Evolutionary conservation across 1,140 invertebrate species (phyloP), one percentile per base, ranked within the genome.

Genomic region (Euura lappo): DNA sequence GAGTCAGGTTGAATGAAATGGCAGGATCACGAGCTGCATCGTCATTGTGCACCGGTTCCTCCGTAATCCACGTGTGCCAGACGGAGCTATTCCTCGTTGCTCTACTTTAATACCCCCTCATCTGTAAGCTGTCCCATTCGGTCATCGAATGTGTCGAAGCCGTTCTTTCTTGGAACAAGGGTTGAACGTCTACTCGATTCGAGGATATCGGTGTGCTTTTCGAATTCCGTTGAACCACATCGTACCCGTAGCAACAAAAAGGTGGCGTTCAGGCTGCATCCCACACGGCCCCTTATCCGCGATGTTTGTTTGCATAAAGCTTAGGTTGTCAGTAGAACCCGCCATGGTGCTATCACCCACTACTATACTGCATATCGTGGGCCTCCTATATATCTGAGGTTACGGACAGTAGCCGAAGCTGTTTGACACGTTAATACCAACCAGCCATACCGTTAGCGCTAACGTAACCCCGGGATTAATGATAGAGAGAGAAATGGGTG

Each of bases 1-100:
- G 81, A 78, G 75, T 80, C 74, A 76, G 79, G 73, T 78, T 71
- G 73, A 76, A 78, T 78, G 79, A 82, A 78, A 79, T 71, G 74
- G 78, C 81, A 81, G 71, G 28, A 79, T 81, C 77, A 71, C 70
- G 71, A 65, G 69, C 4, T 79, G 81, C 81, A 75, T 43, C 81
- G 81, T 83, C 81, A 83, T 80, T 68, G 75, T 67, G 13, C 64
- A 71, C 45, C 79, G 75, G 44, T 70, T 70, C 69, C 69, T 42
- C 28, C 11, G 8, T 60, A 60, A 60, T 60, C 51, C 51, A 60
- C 51, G 51, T 60, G 51, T 60, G 51, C 51, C 51, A 8, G 6
- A 60, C 51, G 51, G 8, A 11, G 28, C 28, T 28, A 28, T 28
- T 28, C 28, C 28, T 28, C 28, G 28, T 28, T 28, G 28, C 28